A percentile compares a stretch with the other conserved stretches of the same genome.
These are phyloP conservation scores for Ceratina japonica DNA, from an alignment of 1,140 invertebrate species.

Conservation along the genomic window DNA sequence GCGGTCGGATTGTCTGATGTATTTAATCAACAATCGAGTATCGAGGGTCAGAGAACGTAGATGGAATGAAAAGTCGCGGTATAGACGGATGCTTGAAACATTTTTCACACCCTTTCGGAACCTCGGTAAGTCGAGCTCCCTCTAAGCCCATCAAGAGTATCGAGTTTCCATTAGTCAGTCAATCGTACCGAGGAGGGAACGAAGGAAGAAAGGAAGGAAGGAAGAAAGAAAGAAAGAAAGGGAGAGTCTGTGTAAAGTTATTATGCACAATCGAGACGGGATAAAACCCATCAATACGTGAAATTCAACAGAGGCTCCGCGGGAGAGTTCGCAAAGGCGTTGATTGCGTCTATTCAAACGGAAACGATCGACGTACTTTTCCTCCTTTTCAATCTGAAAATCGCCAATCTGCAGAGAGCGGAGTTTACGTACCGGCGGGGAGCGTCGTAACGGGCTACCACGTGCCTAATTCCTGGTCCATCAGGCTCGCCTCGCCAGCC, in stretches of 20 bases:
- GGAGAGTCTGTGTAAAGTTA: background rate
- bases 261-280: background rate
- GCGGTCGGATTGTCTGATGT: no score
- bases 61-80: background rate
- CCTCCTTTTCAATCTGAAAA: background rate
- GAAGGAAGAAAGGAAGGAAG: background rate
- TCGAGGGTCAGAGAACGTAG: background rate
- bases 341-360: constrained; percentile 34
- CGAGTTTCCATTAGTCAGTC: constrained; percentile 15
- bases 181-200: background rate
- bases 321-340: background rate
- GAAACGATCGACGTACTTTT: constrained; percentile 18
- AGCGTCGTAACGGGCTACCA: background rate
- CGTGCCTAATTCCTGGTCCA: constrained; percentile 6
- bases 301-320: background rate
- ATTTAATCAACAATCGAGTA: background rate
- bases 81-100: constrained; percentile 12
- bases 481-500: background rate
- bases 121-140: background rate
- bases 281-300: constrained; percentile 1
- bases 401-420: constrained; percentile 8
- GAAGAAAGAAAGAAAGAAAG: background rate
- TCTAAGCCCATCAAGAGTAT: constrained; percentile 1
- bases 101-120: constrained; percentile 4
- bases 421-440: background rate